These are phyloP conservation scores for Drosophila trichaetosa DNA, from an alignment of 2,888 invertebrate species.

Conservation along the genomic window DNA sequence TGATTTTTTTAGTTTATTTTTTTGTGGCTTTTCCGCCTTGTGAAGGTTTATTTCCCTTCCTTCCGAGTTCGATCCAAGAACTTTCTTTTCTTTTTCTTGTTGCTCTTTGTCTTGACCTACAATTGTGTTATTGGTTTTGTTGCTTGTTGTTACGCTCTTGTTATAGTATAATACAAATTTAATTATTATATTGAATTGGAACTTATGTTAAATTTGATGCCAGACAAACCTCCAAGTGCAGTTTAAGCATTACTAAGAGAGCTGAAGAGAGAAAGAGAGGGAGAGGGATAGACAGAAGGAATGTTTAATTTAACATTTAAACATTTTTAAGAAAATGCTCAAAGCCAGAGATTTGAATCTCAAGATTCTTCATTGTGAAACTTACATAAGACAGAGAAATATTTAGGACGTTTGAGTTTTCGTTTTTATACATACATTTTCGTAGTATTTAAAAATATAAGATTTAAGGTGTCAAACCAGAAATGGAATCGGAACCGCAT, in stretches of 20 bases:
- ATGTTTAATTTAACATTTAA: not conserved
- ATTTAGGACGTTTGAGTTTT: not conserved
- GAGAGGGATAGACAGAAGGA: not conserved
- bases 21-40: not conserved
- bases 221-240: not conserved
- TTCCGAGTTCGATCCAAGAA: not conserved
- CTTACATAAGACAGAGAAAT: not conserved
- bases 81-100: slow-evolving; percentile 3
- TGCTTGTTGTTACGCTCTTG: slow-evolving; percentile 52
- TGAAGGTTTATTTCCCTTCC: not conserved
- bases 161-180: not conserved
- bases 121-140: slow-evolving; percentile 44
- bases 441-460: not conserved
- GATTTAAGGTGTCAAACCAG: not conserved
- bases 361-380: not conserved
- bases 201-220: not conserved
- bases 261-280: not conserved
- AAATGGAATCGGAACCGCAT: not conserved
- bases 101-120: slow-evolving; percentile 20
- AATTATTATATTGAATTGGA: not conserved
- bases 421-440: not conserved
- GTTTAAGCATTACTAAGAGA: not conserved
- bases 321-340: not conserved
- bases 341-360: not conserved
- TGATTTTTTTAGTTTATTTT: not conserved